Percentiles rank a stretch among this genome's conserved stretches.
These are phyloP conservation scores for Acanthurus tractus DNA, from an alignment of 2,797 vertebrate genomes.

Conservation along the genomic window DNA sequence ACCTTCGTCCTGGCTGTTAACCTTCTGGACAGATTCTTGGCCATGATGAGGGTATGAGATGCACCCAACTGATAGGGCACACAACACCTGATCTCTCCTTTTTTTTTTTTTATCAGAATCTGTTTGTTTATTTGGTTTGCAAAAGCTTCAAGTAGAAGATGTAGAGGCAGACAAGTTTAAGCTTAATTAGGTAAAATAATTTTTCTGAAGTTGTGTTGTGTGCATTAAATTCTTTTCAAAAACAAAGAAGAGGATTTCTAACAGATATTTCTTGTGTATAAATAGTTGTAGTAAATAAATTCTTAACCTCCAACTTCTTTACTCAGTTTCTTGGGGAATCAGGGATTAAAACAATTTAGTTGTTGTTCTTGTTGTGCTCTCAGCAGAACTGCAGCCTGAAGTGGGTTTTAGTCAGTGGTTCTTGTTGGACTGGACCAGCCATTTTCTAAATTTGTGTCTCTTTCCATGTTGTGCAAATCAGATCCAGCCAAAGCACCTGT, in stretches of 20 bases:
- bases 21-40: constrained; percentile 96
- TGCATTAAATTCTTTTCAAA: neutral
- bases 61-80: neutral
- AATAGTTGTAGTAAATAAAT: neutral
- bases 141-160: neutral
- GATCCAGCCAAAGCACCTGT: constrained; percentile 97
- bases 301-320: no score
- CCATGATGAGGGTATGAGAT: constrained; percentile 93
- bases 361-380: no score
- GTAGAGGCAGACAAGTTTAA: neutral
- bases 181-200: neutral
- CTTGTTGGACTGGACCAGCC: neutral
- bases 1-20: constrained; percentile 97
- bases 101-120: neutral
- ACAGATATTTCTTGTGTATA: neutral
- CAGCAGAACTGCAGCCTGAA: neutral
- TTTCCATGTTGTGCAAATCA: constrained; percentile 45
- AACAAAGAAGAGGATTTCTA: neutral
- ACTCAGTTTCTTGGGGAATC: no score
- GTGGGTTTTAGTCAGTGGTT: neutral
- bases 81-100: no score
- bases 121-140: neutral
- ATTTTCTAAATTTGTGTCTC: neutral
- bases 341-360: no score
- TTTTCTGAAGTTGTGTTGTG: neutral